Evolutionary conservation across 2,888 invertebrate species (phyloP).

Genomic region (Drosophila atripex): DNA sequence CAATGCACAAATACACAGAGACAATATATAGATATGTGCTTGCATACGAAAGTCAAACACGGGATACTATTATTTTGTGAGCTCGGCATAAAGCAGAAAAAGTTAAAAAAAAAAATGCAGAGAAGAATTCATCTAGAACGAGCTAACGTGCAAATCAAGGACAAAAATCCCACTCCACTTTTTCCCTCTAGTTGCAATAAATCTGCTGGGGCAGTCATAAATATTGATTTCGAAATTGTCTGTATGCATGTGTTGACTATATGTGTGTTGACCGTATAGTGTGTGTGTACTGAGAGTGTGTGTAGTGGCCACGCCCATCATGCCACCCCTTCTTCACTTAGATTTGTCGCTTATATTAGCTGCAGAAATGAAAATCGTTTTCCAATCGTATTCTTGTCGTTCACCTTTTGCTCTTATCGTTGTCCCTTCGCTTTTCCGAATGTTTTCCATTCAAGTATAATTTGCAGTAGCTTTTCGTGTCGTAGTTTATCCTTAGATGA

Average conservation of each 20-base stretch:
- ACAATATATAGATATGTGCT: slow-evolving; percentile 42
- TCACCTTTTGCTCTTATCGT: slow-evolving; percentile 59
- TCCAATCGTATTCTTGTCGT: slow-evolving; percentile 72
- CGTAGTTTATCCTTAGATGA: slow-evolving; percentile 59
- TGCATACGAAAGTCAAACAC: slow-evolving; percentile 56
- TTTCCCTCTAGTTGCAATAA: slow-evolving; percentile 62
- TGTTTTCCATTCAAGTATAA: slow-evolving; percentile 59
- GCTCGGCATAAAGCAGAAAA: slow-evolving; percentile 58
- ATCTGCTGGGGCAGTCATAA: slow-evolving; percentile 75
- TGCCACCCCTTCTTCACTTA: slow-evolving; percentile 33
- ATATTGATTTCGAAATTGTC: slow-evolving; percentile 77
- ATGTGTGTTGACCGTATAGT: neutral
- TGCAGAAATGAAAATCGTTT: slow-evolving; percentile 78
- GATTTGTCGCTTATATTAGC: slow-evolving; percentile 78
- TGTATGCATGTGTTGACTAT: slow-evolving; percentile 38
- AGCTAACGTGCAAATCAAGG: slow-evolving; percentile 66
- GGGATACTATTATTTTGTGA: slow-evolving; percentile 76
- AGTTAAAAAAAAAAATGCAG: slow-evolving; percentile 21
- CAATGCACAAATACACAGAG: slow-evolving; percentile 45
- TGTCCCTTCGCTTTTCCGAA: slow-evolving; percentile 25
- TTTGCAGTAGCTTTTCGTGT: slow-evolving; percentile 66
- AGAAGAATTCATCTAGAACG: slow-evolving; percentile 37
- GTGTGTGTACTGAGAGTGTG: slow-evolving; percentile 10
- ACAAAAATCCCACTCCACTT: slow-evolving; percentile 27
- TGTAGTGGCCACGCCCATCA: slow-evolving; percentile 21